phyloP scores from a whole-genome alignment of 2,797 vertebrate species.

The Emydoidea blandingii region DNA sequence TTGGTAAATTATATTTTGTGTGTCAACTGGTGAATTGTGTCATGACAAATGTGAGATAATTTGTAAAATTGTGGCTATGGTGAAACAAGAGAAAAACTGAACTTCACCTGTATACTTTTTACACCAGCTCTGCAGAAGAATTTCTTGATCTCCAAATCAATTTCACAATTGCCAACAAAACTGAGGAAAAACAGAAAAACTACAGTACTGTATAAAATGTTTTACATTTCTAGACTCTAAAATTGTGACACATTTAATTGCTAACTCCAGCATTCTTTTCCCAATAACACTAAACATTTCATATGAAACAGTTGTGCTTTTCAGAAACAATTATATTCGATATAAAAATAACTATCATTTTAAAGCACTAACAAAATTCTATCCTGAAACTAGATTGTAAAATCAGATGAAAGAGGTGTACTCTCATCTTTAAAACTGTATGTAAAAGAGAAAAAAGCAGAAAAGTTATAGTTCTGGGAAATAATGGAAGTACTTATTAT shows the following conservation, averaged over 20 bases:
- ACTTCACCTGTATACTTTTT: conserved; percentile 94
- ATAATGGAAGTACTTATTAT: not conserved
- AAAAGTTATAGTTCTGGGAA: not conserved
- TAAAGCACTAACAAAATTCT: not conserved
- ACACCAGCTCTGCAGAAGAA: conserved; percentile 98
- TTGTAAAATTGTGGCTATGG: not conserved
- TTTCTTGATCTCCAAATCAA: conserved; percentile 95
- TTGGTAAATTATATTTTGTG: not conserved
- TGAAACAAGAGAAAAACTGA: not conserved
- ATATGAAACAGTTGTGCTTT: not conserved
- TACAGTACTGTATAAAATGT: not conserved
- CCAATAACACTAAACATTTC: not conserved
- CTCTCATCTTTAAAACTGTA: not conserved
- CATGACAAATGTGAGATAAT: not conserved
- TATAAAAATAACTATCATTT: not conserved
- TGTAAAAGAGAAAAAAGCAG: accelerated
- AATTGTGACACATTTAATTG: not conserved
- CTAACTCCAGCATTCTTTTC: not conserved
- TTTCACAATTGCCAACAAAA: conserved; percentile 96
- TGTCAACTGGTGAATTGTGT: not conserved
- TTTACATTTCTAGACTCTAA: conserved; percentile 17
- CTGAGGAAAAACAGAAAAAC: conserved; percentile 77
- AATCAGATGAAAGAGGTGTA: not conserved
- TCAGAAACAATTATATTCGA: not conserved
- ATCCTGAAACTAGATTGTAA: not conserved